Evolutionary conservation across 2,888 invertebrate species (phyloP), one percentile per base, ranked within the genome.

Genomic region (Leptogaster cylindrica): DNA sequence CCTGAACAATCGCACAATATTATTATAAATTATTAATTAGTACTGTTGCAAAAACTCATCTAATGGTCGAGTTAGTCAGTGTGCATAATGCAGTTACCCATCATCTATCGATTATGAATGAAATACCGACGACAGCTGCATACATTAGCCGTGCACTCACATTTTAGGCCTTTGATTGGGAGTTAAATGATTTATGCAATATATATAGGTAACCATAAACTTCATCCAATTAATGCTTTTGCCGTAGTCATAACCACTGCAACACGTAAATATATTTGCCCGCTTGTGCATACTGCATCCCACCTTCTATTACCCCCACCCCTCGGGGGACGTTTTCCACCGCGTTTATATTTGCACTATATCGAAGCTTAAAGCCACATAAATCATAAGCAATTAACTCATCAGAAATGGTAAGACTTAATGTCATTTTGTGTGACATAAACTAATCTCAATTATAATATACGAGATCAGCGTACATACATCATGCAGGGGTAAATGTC

Each of bases 361-460:
- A 50, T 65, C 67, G 63, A 36, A 41, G 63, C 65, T 71, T 71
- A 70, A 71, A 70, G 71, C 70, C 71, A 71, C 73, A 73, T 73
- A 73, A 73, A 73, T 73, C 73, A 73, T 70, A 68, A 70, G 71
- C 73, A 73, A 72, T 73, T 73, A 72, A 72, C 73, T 72, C 71
- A 71, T 73, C 73, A 71, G 72, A 71, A 71, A 71, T 71, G 69
- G 71, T 70, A 71, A 71, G 73, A 73, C 72, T 73, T 73, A 71
- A 71, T 71, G 72, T 72, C 70, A 68, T 68, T 61, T 61, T 61
- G 61, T 61, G 61, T 61, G 61, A 61, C 61, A 61, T 70, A 67
- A 70, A 67, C 68, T 61, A 68, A 70, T 68, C 69, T 65, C 68
- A 68, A 69, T 70, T 69, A 70, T 68, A 70, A 70, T 68, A 50